Base-by-base conservation (phyloP, 1,140 invertebrate genomes). In the Papilio helenus region DNA sequence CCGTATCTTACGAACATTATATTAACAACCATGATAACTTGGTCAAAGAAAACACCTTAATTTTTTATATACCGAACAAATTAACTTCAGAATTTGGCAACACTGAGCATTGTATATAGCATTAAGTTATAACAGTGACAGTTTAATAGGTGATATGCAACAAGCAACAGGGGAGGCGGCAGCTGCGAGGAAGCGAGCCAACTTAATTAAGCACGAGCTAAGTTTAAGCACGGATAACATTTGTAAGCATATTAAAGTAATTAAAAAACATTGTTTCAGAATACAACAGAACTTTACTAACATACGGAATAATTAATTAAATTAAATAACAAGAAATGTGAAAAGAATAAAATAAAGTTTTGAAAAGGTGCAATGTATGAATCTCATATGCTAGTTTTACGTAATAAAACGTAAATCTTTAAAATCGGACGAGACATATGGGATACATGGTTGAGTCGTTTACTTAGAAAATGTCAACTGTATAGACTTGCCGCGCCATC, bases 131-230 rank as follows among this genome's bases (percentile, higher is more conserved):
- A 42, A 51, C 39, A 46, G 44, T 49, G 72, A 51, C 72, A 74
- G 42, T 74, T 74, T 49, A 74, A 74, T 74, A 74, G 72, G 44
- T 49, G 34, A 44, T 72, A 49, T 18, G 20, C 20, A 74, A 49
- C 44, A 23, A 79, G 34, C 42, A 72, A 49, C 46, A 72, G 39
- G 61, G 58, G 72, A 68, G 39, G 76, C 72, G 80, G 58, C 85
- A 87, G 86, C 84, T 85, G 85, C 72, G 20, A 46, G 23, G 10
- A 55, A 83, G 80, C 46, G 77, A 72, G 55, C 72, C 72, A 81
- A 84, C 79, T 87, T 87, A 84, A 83, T 85, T 82, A 79, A 42
- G 14, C 26, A 46, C 49, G 14, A 74, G 18, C 79, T 79, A 82
- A 81, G 83, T 84, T 82, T 80, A 55, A 81, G 73, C 65, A 8